Evolutionary conservation across 2,797 vertebrate species (phyloP), one percentile per base, ranked within the genome.

Genomic region (Enteromius unitaeniatus): DNA sequence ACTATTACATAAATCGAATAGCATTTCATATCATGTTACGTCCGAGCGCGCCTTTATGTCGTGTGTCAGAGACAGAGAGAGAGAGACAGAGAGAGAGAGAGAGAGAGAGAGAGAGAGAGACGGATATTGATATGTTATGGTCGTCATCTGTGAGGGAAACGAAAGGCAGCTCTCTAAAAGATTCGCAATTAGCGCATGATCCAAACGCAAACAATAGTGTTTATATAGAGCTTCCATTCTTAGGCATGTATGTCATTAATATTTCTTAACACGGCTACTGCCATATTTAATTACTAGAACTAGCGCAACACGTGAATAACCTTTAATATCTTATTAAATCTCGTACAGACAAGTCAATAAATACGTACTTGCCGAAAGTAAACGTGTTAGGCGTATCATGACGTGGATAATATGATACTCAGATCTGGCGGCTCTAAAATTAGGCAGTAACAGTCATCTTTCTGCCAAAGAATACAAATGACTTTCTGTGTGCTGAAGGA

Each of bases 241-340:
- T 47, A 47, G 28, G 17, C 51, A 37, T 19, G 34, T 2, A 64
- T 37, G 42, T 0, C 19, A 62, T 81, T 73, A 49, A 37, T 81
- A 73, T 62, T 81, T 62, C 14, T 49, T 19, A 81, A 34, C 40
- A 64, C 42, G n/a, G 58, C 21, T 49, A 13, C n/a, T 15, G 40
- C 9, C 60, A 34, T 17, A 67, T 67, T 68, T 51, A 21, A 53
- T 53, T 45, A 37, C 10, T 47, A 31, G 40, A 26, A 26, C 76
- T 64, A 45, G 58, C 34, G 34, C 58, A 74, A 82, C 69, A 82
- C 15, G 58, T 74, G 34, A 42, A 51, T 17, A 47, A 42, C 45
- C n/a, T 65, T 74, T 82, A 51, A n/a, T 31, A 74, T 64, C 55
- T 62, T 73, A 64, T 47, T 74, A 60, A 51, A 74, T 74, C 4